A percentile compares a stretch with the other conserved stretches of the same genome.
phyloP scores from a whole-genome alignment of 2,888 invertebrate genomes.

The Lissocephala sabroskyi region DNA sequence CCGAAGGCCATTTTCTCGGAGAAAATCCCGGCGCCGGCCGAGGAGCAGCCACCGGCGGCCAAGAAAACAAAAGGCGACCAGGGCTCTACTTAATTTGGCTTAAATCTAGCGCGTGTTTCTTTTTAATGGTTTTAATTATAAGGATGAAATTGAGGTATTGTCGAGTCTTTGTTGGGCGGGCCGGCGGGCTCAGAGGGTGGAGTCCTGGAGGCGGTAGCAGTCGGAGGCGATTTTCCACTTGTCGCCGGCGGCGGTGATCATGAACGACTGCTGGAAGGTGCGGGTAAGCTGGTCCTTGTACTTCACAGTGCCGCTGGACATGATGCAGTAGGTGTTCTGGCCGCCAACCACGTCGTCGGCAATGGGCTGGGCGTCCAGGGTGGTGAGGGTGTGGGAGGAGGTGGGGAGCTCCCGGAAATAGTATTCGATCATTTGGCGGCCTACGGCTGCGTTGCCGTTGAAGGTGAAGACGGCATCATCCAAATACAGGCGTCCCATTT shows the following conservation, averaged over 20 bases:
- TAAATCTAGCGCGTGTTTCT: neutral
- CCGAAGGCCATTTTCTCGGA: constrained; percentile 86
- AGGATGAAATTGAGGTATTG: neutral
- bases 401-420: constrained; percentile 88
- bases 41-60: constrained; percentile 53
- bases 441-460: constrained; percentile 91
- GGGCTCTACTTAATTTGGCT: constrained; percentile 17
- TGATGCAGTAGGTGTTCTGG: constrained; percentile 87
- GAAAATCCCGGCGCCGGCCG: constrained; percentile 25
- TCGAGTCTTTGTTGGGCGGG: too few species aligned
- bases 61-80: constrained; percentile 67
- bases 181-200: neutral
- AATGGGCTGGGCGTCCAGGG: constrained; percentile 91
- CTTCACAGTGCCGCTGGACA: constrained; percentile 86
- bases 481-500: constrained; percentile 86
- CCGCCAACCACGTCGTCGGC: constrained; percentile 82
- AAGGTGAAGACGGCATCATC: constrained; percentile 89
- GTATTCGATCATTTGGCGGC: constrained; percentile 87
- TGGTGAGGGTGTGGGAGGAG: constrained; percentile 83
- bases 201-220: constrained; percentile 85
- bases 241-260: constrained; percentile 88
- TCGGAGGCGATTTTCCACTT: constrained; percentile 97
- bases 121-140: neutral
- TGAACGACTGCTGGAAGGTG: constrained; percentile 88
- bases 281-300: constrained; percentile 77